phyloP scores from a whole-genome alignment of 1,140 invertebrate genomes.

The Brachionus paranguensis region DNA sequence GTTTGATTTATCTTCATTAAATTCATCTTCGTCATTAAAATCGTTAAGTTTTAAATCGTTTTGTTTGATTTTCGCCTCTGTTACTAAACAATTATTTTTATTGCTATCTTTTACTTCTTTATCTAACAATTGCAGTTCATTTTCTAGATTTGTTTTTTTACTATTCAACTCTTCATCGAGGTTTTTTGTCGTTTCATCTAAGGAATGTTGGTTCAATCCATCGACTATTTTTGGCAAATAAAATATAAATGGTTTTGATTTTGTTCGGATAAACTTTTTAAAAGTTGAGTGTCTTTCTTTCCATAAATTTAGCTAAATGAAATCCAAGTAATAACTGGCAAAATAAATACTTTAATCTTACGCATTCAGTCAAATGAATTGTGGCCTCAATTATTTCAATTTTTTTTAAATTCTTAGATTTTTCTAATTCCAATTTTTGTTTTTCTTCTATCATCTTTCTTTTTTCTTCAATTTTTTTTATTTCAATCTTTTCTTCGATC shows the following conservation, averaged over 20 bases:
- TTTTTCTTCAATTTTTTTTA: slow-evolving; percentile 29
- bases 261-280: slow-evolving; percentile 33
- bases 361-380: slow-evolving; percentile 2
- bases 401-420: not conserved
- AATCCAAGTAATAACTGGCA: too few relatives aligned
- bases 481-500: slow-evolving; percentile 18
- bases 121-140: not conserved
- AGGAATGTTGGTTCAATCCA: not conserved
- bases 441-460: slow-evolving; percentile 5
- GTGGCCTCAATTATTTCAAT: slow-evolving; percentile 10
- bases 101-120: not conserved
- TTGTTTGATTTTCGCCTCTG: not conserved
- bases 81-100: not conserved
- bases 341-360: not conserved
- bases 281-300: not conserved
- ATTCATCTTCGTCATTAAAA: not conserved
- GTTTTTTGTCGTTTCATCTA: not conserved
- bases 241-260: slow-evolving; percentile 7
- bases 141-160: not conserved
- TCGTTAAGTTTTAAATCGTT: not conserved
- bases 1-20: not conserved
- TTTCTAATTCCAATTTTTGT: not conserved
- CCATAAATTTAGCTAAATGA: not conserved
- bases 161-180: not conserved
- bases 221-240: slow-evolving; percentile 22